These are phyloP conservation scores for Melopsittacus undulatus DNA, from an alignment of 2,797 vertebrate species.

Conservation along the genomic window DNA sequence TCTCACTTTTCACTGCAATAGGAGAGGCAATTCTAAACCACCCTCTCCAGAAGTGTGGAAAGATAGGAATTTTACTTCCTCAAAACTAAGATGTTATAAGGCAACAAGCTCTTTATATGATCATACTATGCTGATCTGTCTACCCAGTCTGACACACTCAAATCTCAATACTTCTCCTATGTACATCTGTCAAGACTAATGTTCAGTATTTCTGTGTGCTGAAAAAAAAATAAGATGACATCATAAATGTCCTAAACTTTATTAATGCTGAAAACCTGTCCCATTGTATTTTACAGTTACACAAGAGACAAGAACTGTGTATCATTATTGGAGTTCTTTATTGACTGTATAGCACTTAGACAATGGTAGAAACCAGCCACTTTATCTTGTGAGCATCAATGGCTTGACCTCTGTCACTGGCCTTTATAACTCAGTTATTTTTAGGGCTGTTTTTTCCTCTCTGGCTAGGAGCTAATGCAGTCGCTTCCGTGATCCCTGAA, in stretches of 20 bases:
- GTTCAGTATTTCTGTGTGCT: not conserved
- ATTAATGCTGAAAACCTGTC: not conserved
- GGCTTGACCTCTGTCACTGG: not conserved
- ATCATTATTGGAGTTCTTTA: not conserved
- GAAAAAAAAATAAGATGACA: not conserved
- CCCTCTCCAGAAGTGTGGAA: not conserved
- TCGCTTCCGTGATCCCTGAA: not conserved
- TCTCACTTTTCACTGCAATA: not conserved
- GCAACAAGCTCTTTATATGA: not conserved
- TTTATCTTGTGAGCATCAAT: not conserved
- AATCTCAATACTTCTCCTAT: not conserved
- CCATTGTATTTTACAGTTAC: not conserved
- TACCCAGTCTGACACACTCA: not conserved
- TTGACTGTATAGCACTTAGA: not conserved
- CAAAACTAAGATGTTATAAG: not conserved
- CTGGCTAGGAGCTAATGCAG: not conserved
- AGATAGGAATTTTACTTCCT: not conserved
- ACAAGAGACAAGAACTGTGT: not conserved
- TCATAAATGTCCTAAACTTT: not conserved
- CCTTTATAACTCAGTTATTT: constrained; percentile 18
- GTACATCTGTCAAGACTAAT: not conserved
- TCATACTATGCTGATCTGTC: not conserved
- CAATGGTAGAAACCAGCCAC: not conserved
- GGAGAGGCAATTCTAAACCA: not conserved
- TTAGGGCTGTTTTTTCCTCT: not conserved